Base-by-base conservation (phyloP, 2,888 invertebrate species). In the Ochropleura leucogaster region DNA sequence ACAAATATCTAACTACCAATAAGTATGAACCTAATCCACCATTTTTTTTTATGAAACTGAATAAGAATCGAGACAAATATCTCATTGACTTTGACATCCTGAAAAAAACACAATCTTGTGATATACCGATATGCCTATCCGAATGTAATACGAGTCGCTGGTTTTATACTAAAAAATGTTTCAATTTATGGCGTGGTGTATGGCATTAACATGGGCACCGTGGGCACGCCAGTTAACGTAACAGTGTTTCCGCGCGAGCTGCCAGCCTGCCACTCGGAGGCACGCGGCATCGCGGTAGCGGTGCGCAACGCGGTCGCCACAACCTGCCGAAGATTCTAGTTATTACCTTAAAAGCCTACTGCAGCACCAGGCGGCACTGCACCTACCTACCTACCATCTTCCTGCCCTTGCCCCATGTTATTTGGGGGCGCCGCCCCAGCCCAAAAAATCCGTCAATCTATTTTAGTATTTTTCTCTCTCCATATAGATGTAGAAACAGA, bases 201-300 rank as follows among this genome's bases (percentile, higher is more conserved):
- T 69, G 81, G 72, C 68, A 84, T 74, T 73, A 70, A 40, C 55
- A 59, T 59, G 59, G 30, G 30, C 57, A 59, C 30, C 4, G 30
- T 63, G 73, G 55, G 55, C 67, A 71, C 57, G 76, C 72, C 76
- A 84, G 82, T 85, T 81, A 75, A 68, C 63, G 84, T 89, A 86
- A 87, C 89, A 86, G 88, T 87, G 87, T 86, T 87, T 88, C 85
- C 86, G 85, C 80, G 79, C 83, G 87, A 84, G 89, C 80, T 85
- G 80, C 74, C 78, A 72, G 66, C 59, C 77, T 63, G 72, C 74
- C 79, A 71, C 63, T 62, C 78, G 57, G 72, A 82, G 73, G 78
- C 75, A 51, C 53, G 70, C 82, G 73, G 74, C 74, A 57, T 6
- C 74, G 77, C 82, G 73, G 74, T 74, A 60, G 4, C 74, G 77